Conservation (phyloP, 2,888 invertebrate species). For the Apoda limacodes region DNA sequence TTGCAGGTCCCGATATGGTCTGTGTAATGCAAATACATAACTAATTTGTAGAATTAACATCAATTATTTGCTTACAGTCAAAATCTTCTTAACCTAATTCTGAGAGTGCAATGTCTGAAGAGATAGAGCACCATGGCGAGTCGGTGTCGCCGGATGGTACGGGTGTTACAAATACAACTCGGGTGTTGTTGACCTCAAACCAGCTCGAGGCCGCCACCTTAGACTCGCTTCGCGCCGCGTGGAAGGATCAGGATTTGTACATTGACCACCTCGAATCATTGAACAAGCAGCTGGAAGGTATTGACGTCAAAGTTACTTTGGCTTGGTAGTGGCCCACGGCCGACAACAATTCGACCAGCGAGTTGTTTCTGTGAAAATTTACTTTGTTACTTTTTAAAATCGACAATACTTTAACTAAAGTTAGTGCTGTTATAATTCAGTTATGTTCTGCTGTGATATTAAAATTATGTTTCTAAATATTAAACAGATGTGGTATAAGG, state of each 20-base stretch:
- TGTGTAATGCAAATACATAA: constrained; percentile 40
- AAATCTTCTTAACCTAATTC: constrained; percentile 49
- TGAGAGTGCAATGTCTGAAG: constrained; percentile 67
- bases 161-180: constrained; percentile 61
- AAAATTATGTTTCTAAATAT: constrained; percentile 2
- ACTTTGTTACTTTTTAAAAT: constrained; percentile 48
- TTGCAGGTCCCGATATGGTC: constrained; percentile 47
- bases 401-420: constrained; percentile 70
- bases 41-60: constrained; percentile 36
- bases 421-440: constrained; percentile 58
- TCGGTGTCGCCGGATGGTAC: constrained; percentile 48
- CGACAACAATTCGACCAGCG: constrained; percentile 44
- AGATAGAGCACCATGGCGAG: constrained; percentile 60
- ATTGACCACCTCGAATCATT: constrained; percentile 81
- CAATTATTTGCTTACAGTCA: constrained; percentile 58
- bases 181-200: constrained; percentile 73
- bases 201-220: constrained; percentile 74
- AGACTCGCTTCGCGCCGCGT: constrained; percentile 76
- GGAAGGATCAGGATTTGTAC: constrained; percentile 82
- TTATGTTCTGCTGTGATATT: constrained; percentile 36
- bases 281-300: constrained; percentile 83
- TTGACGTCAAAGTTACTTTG: constrained; percentile 62
- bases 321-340: constrained; percentile 58
- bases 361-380: constrained; percentile 36
- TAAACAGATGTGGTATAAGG: constrained; percentile 19